phyloP scores from a whole-genome alignment of 2,113 vertebrate species.

The Pelecanoides urinatrix region DNA sequence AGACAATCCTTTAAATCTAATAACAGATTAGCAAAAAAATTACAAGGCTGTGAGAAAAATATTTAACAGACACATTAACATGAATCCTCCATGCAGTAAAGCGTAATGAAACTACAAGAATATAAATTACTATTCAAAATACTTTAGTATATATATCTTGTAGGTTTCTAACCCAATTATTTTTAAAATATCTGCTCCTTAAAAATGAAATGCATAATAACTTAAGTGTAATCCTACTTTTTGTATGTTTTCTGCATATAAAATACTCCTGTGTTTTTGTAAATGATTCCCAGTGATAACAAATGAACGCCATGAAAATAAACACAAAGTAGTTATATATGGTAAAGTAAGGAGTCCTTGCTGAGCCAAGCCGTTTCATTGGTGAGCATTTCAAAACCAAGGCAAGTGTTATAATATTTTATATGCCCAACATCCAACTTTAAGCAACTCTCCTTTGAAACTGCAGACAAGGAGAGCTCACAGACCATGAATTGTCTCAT shows the following conservation, averaged over 20 bases:
- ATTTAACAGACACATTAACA: neutral
- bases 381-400: neutral
- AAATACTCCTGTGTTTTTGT: neutral
- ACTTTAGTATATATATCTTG: neutral
- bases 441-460: neutral
- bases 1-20: neutral
- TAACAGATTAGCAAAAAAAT: neutral
- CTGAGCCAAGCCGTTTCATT: neutral
- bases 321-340: neutral
- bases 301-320: neutral
- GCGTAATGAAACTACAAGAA: neutral
- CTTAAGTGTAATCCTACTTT: neutral
- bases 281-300: neutral
- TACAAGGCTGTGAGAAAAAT: neutral
- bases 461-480: neutral
- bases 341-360: neutral
- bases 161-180: neutral
- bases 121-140: neutral
- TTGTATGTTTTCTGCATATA: neutral
- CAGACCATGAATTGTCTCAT: neutral
- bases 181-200: neutral
- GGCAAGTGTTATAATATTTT: neutral
- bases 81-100: neutral
- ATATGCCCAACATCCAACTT: neutral
- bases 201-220: neutral